phyloP scores from a whole-genome alignment of 1,140 invertebrate genomes.

The Ceratina calcarata region DNA sequence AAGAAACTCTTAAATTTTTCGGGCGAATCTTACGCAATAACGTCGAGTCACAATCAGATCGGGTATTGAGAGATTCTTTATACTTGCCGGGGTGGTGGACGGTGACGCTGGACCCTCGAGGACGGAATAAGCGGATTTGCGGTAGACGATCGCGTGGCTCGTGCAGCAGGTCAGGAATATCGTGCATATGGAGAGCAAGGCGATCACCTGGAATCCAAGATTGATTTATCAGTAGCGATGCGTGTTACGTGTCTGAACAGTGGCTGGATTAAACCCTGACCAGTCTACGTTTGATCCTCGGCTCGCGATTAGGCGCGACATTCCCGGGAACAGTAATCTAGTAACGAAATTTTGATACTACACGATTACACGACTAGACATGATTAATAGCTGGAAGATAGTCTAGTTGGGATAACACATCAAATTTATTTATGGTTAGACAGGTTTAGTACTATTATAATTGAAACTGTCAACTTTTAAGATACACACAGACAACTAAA shows the following conservation, averaged over 20 bases:
- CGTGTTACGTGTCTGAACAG: background rate
- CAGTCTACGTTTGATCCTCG: background rate
- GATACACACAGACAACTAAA: too few relatives aligned
- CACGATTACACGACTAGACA: too few relatives aligned
- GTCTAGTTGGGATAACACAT: too few relatives aligned
- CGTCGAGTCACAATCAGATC: background rate
- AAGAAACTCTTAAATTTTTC: background rate
- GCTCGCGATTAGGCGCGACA: background rate
- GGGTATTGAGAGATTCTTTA: conserved; percentile 15
- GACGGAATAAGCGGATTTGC: conserved; percentile 46
- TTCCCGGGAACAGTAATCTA: background rate
- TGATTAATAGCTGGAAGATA: too few relatives aligned
- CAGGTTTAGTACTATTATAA: too few relatives aligned
- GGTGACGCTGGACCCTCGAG: conserved; percentile 18
- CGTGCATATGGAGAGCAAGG: conserved; percentile 41
- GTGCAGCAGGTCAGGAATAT: conserved; percentile 46
- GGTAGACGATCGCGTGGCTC: conserved; percentile 50
- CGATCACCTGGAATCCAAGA: conserved; percentile 41
- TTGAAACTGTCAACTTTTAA: too few relatives aligned
- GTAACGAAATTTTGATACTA: background rate
- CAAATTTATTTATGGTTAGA: too few relatives aligned
- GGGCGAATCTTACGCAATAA: too few relatives aligned
- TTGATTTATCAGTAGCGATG: conserved; percentile 32
- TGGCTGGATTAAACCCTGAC: background rate
- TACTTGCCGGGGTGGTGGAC: conserved; percentile 36